Percentiles rank a stretch among this genome's conserved stretches.
phyloP scores from a whole-genome alignment of 2,888 invertebrate genomes.

The Syrista parreyssii region DNA sequence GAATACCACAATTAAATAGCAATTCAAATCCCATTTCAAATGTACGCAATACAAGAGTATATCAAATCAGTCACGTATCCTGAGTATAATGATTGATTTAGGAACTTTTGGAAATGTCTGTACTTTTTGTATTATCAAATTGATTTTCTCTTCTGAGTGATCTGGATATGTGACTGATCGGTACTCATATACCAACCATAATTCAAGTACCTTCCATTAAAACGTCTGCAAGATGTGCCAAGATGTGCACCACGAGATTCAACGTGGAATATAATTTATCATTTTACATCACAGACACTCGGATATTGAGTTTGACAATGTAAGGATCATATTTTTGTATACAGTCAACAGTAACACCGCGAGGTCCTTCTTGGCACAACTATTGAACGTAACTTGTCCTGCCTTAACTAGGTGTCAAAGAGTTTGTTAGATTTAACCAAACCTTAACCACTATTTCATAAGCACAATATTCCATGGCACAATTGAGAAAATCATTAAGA shows the following conservation, averaged over 20 bases:
- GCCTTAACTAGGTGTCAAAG: neutral
- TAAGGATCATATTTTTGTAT: neutral
- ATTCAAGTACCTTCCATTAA: neutral
- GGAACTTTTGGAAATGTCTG: neutral
- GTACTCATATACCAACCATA: neutral
- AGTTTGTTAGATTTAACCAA: neutral
- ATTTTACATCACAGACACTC: neutral
- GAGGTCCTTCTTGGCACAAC: neutral
- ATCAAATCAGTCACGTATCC: neutral
- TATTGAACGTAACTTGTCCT: neutral
- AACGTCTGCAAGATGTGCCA: neutral
- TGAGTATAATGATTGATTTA: neutral
- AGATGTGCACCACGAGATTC: neutral
- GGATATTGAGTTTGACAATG: neutral
- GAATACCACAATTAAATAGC: constrained; percentile 19
- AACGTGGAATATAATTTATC: neutral
- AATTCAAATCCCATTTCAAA: constrained; percentile 5
- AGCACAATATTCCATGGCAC: neutral
- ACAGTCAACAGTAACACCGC: neutral
- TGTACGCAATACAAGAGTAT: neutral
- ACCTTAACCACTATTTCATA: neutral
- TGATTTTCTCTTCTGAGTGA: neutral
- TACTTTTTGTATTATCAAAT: neutral
- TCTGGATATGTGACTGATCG: neutral
- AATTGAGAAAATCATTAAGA: neutral